Base-by-base conservation (phyloP, 2,797 vertebrate genomes). In the Pseudocheirus occidentalis region DNA sequence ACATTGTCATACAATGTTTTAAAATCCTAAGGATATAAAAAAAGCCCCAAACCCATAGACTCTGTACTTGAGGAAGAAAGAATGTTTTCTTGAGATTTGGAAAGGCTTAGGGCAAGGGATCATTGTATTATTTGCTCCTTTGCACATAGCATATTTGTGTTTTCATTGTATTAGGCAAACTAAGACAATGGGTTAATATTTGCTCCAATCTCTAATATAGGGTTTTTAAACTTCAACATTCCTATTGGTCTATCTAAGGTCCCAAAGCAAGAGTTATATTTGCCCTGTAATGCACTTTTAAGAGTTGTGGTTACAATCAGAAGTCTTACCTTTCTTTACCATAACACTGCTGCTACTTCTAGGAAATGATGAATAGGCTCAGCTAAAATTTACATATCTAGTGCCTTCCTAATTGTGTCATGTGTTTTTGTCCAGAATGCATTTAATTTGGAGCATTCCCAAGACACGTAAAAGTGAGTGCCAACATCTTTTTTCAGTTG, bases 361-460 rank as follows among this genome's bases (percentile, higher is more conserved):
- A 95, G 55, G 92, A 95, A 90, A 95, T 50, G 92, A 62, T 90
- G 73, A 95, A 87, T 87, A 94, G 34, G 10, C 92, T 94, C n/a
- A 34, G 95, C 54, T 94, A 55, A 73, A 95, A 95, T 95, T 97
- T 95, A 52, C 56, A n/a, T 92, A 95, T 87, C n/a, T 0, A 4
- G 66, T 52, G 31, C 95, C 95, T 96, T 96, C 90, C 94, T 97
- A 94, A 96, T 94, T 93, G 91, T 95, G 28, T 93, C 93, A 55
- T 59, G 10, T 57, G 50, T 95, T 97, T 97, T 96, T 59, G 54
- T 97, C 95, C 90, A 95, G 94, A 94, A 95, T 91, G 87, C 94
- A 91, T 97, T 97, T 97, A 92, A 96, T 95, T 97, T 97, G 96
- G 96, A 97, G 59, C 92, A 59, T 95, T 97, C 92, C 96, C 92